phyloP scores from a whole-genome alignment of 1,140 invertebrate genomes.

The Bradynema listronoti region DNA sequence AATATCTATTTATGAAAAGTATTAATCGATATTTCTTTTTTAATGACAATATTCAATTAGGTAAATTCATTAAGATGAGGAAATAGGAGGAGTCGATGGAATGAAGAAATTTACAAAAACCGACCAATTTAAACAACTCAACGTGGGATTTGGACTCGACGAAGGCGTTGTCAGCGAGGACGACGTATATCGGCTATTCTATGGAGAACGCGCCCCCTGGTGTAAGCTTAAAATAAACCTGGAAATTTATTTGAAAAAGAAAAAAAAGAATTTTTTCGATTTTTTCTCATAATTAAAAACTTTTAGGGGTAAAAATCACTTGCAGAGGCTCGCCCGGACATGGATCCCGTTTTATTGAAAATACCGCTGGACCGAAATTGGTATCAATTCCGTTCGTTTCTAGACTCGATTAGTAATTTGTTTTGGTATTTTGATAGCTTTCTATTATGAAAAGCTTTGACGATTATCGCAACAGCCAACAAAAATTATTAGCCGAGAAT shows the following conservation, averaged over 20 bases:
- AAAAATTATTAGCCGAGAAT: constrained; percentile 66
- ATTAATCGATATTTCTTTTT: too few species aligned
- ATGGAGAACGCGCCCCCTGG: constrained; percentile 71
- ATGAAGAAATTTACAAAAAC: constrained; percentile 75
- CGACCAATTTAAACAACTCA: constrained; percentile 71
- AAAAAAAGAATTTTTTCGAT: too few species aligned
- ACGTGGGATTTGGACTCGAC: constrained; percentile 82
- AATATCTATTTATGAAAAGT: background rate
- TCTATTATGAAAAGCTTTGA: constrained; percentile 72
- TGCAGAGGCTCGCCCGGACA: constrained; percentile 78
- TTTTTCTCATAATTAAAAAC: too few species aligned
- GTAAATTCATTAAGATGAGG: constrained; percentile 72
- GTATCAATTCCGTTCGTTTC: constrained; percentile 65
- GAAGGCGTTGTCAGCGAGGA: constrained; percentile 64
- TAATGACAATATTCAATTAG: too few species aligned
- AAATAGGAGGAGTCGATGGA: constrained; percentile 76
- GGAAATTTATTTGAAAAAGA: background rate
- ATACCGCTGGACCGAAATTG: constrained; percentile 79
- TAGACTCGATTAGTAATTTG: background rate
- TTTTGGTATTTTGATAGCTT: constrained; percentile 55
- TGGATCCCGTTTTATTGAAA: constrained; percentile 72
- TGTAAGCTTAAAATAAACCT: constrained; percentile 29
- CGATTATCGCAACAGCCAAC: constrained; percentile 67
- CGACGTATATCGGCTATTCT: constrained; percentile 68
- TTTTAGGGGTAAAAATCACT: constrained; percentile 60